Evolutionary conservation across 2,113 vertebrate genomes (phyloP).

Genomic region (Leiothrix lutea): DNA sequence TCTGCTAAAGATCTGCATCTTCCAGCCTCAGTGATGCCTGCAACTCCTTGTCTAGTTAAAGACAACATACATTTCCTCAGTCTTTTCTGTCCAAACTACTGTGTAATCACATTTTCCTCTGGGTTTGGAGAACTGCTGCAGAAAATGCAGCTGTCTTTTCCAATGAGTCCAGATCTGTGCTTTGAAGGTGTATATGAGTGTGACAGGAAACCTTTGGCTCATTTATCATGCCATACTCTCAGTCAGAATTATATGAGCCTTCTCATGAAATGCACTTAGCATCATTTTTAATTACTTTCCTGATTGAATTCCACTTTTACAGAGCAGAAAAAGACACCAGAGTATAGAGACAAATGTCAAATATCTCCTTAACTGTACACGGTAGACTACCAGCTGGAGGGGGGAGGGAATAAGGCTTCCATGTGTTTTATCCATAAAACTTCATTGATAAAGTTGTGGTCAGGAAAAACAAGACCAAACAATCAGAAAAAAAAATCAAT

Average conservation of each 20-base stretch:
- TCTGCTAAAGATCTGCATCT: conserved; percentile 85
- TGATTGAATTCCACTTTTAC: neutral
- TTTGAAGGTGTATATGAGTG: neutral
- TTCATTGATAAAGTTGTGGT: neutral
- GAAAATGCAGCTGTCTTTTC: neutral
- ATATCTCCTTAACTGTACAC: neutral
- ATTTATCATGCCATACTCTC: neutral
- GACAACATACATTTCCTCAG: neutral
- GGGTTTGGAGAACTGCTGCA: neutral
- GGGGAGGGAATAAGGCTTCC: neutral
- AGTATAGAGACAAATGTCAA: neutral
- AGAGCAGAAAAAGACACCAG: neutral
- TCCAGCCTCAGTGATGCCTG: neutral
- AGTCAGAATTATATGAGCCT: neutral
- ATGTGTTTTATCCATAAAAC: neutral
- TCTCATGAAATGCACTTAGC: neutral
- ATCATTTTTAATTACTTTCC: neutral
- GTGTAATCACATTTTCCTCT: conserved; percentile 30
- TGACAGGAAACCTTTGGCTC: neutral
- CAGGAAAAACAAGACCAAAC: neutral
- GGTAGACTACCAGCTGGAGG: neutral
- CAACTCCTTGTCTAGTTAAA: neutral
- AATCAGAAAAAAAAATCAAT: neutral
- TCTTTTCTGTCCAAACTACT: neutral
- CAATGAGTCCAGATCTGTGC: neutral